Base-by-base conservation (phyloP, 2,113 vertebrate species). In the Melanocharis versteri region DNA sequence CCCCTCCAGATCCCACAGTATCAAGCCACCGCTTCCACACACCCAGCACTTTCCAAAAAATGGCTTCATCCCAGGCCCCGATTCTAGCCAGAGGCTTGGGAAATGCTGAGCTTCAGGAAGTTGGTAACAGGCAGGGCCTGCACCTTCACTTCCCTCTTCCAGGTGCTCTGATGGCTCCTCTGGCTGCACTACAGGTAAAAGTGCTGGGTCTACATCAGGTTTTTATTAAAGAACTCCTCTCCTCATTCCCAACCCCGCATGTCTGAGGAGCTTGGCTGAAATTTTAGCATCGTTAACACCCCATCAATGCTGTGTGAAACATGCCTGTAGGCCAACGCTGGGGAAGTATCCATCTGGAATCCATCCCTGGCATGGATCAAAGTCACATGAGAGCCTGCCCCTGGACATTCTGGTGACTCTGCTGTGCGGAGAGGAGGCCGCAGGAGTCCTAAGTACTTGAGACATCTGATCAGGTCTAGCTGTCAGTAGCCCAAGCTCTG, bases 241-340 rank as follows among this genome's bases (percentile, higher is more conserved):
- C 85, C 58, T 44, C 82, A 24, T 70, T 77, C 66, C 31, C 60
- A 48, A 64, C 45, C 45, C 31, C 27, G 90, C 72, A 78, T 14
- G 51, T 61, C 71, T 85, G 68, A 48, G 31, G 77, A 56, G 87
- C n/a, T 57, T 56, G 79, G 78, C 90, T 96, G 71, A 96, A 93
- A 94, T 92, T 91, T 85, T 83, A 96, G 83, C 93, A 64, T 96
- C 94, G 58, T 94, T 92, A 96, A 93, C 96, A 97, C 87, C 87
- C 94, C 95, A 96, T 96, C 94, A 94, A 76, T 96, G 73, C 50
- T 31, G 54, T 81, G 73, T 93, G 85, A 92, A 95, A 87, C 69
- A 51, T 23, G 87, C 83, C 73, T 62, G 78, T 84, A 84, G 51
- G 89, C 71, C 81, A 50, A 7, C 15, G 20, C 72, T 40, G 62